Conservation (phyloP, 2,113 vertebrate species). For the Trichechus manatus region DNA sequence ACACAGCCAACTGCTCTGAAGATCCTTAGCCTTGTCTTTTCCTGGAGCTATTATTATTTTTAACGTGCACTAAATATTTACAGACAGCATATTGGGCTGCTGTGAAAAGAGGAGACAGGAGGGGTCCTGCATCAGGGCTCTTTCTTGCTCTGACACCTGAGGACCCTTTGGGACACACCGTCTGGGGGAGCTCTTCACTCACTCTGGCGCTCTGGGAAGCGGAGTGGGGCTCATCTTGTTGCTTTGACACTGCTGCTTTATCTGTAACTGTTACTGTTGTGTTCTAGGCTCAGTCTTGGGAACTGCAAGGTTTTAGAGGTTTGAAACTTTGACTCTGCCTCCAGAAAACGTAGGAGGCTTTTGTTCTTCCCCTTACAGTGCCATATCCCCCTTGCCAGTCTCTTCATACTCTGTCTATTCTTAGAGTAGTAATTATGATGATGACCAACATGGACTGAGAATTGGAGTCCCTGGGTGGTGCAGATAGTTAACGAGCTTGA, state of each 20-base stretch:
- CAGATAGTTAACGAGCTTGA: neutral
- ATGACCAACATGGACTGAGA: neutral
- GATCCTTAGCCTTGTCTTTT: neutral
- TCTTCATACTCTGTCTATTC: neutral
- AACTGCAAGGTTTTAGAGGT: neutral
- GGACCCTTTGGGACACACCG: neutral
- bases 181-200: neutral
- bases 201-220: neutral
- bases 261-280: neutral
- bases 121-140: neutral
- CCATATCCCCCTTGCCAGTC: too few species aligned
- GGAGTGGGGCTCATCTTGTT: conserved; percentile 54
- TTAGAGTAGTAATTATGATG: neutral
- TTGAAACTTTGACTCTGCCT: neutral
- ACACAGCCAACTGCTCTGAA: neutral
- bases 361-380: neutral
- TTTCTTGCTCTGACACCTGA: neutral
- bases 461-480: neutral
- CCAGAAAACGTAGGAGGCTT: neutral
- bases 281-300: neutral
- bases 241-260: conserved; percentile 11
- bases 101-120: neutral
- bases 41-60: conserved; percentile 43
- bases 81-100: neutral
- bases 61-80: conserved; percentile 33